Conservation (phyloP, 2,797 vertebrate species). For the Zalophus californianus region DNA sequence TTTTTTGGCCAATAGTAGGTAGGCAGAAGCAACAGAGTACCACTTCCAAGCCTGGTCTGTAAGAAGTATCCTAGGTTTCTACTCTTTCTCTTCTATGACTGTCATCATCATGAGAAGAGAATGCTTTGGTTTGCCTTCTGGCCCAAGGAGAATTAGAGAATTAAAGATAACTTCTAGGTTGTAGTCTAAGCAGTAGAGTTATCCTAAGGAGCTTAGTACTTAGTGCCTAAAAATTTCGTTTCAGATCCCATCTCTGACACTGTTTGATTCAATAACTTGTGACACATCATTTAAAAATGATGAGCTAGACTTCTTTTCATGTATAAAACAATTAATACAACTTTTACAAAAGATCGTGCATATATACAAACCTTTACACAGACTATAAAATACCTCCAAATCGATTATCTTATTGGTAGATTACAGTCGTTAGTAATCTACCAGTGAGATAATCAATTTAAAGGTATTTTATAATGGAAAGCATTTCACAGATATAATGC, state of each 20-base stretch:
- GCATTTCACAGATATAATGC: background rate
- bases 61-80: background rate
- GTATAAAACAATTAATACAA: background rate
- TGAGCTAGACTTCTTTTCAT: background rate
- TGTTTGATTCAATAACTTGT: constrained; percentile 2
- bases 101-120: background rate
- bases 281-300: background rate
- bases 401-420: background rate
- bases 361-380: background rate
- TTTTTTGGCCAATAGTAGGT: background rate
- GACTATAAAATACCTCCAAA: background rate
- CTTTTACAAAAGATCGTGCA: background rate
- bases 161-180: background rate
- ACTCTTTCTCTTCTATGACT: background rate
- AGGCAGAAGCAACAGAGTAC: background rate
- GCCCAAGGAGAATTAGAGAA: background rate
- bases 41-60: background rate
- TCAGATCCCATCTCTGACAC: background rate
- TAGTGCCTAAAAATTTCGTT: background rate
- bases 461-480: background rate
- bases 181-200: background rate
- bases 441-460: background rate
- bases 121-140: background rate
- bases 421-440: background rate
- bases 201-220: background rate